Conservation (phyloP, 2,888 invertebrate species). For the Sabatieria punctata region DNA sequence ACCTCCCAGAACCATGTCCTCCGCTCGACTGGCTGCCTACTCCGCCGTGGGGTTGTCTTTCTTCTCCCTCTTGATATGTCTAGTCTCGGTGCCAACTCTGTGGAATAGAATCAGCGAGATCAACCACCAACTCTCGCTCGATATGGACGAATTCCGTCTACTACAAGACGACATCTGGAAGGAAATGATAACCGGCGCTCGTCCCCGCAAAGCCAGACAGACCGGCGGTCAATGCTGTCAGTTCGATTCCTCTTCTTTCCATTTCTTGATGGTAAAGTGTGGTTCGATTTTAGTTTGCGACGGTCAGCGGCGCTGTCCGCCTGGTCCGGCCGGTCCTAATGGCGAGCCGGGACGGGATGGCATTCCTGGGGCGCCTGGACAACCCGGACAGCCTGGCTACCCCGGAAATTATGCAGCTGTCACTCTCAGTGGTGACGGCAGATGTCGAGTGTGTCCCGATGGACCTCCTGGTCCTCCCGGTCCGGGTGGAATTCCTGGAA, state of each 20-base stretch:
- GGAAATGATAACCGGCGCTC: background rate
- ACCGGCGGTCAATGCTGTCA: background rate
- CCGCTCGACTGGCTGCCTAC: too few relatives aligned
- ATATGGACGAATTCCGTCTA: background rate
- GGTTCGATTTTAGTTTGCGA: too few relatives aligned
- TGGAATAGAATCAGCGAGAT: background rate
- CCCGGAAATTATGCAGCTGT: conserved; percentile 21
- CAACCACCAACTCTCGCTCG: background rate
- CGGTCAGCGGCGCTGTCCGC: too few relatives aligned
- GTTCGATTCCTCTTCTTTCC: too few relatives aligned
- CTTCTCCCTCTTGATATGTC: too few relatives aligned
- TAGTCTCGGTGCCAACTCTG: background rate
- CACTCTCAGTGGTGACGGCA: conserved; percentile 14
- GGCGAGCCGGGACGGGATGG: conserved; percentile 25
- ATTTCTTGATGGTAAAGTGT: too few relatives aligned
- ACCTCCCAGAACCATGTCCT: too few relatives aligned
- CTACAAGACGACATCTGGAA: background rate
- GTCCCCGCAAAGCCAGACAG: background rate
- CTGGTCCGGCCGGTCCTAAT: conserved; percentile 9
- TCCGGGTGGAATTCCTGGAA: background rate
- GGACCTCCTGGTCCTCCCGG: background rate
- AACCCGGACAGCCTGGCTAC: conserved; percentile 20
- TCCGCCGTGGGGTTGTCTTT: too few relatives aligned
- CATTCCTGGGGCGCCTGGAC: conserved; percentile 13
- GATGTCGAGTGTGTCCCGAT: background rate